Percentiles rank a stretch among this genome's conserved stretches.
Conservation (phyloP, 2,113 vertebrate species). For the Psephotus haematonotus region DNA sequence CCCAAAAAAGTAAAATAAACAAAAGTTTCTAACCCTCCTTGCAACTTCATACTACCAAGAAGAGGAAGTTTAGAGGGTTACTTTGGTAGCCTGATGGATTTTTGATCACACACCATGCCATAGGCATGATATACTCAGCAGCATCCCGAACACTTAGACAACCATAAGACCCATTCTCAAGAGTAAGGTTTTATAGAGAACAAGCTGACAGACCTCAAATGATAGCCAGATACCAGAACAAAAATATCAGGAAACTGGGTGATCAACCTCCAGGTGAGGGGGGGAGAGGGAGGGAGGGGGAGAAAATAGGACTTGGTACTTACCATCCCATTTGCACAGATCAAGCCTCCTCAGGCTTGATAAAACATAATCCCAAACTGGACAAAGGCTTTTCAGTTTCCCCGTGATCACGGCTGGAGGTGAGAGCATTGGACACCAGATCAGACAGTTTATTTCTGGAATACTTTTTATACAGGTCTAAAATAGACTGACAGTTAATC, state of each 20-base stretch:
- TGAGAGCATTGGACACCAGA: not conserved
- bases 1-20: not conserved
- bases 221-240: not conserved
- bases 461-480: not conserved
- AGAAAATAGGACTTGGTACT: not conserved
- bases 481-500: constrained; percentile 9
- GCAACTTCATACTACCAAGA: not conserved
- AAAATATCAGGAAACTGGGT: not conserved
- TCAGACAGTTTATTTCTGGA: not conserved
- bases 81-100: not conserved
- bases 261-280: fast-evolving
- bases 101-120: not conserved
- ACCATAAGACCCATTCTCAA: not conserved
- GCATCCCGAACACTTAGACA: not conserved
- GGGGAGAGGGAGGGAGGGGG: no score
- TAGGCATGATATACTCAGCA: not conserved
- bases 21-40: not conserved
- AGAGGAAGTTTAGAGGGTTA: not conserved
- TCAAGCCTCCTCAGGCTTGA: not conserved
- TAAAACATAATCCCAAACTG: not conserved
- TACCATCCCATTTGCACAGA: not conserved
- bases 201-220: not conserved
- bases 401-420: not conserved
- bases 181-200: not conserved
- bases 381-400: not conserved